Base-by-base conservation (phyloP, 2,113 vertebrate species). In the Tyto alba region DNA sequence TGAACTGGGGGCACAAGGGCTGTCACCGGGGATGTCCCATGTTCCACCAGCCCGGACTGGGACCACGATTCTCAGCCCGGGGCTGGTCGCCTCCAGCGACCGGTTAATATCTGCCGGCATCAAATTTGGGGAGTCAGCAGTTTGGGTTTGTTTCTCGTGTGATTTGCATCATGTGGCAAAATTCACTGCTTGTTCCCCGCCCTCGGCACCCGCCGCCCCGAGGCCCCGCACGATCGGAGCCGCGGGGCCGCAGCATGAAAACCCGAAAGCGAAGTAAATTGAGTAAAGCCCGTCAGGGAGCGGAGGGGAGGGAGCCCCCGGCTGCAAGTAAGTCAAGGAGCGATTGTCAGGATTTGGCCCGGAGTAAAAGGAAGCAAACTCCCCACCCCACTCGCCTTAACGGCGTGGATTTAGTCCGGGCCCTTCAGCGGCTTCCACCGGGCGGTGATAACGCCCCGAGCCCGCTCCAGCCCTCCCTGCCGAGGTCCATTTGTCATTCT, bases 41-140 rank as follows among this genome's bases (percentile, higher is more conserved):
- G 11, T 32, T 50, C 45, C 7, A 2, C 18, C 2, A 4, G 12
- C 26, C 8, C 2, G 3, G 22, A 13, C 5, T 8, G 6, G n/a
- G 29, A 29, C 16, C 0, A 16, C 18, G 52, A 13, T 40, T 16
- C 34, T 76, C 23, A 0, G 9, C 13, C 20, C 2, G 3, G 34
- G 23, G 12, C 5, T 1, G 5, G 18, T 60, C 4, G 0, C 26
- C 48, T 47, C 38, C 23, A 22, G 69, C 47, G n/a, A 34, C 38
- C 2, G 3, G 21, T 38, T 52, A 32, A 22, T 23, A 13, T 4
- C 56, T 19, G 15, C 17, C 4, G 15, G 40, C 52, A 68, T 34
- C 19, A 47, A 60, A 55, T 3, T 5, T 17, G 32, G 55, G 63
- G 57, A 38, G 5, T 38, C 15, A 43, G 38, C 0, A 3, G 0